Evolutionary conservation across 1,140 invertebrate genomes (phyloP).

Genomic region (Babylonia areolata): DNA sequence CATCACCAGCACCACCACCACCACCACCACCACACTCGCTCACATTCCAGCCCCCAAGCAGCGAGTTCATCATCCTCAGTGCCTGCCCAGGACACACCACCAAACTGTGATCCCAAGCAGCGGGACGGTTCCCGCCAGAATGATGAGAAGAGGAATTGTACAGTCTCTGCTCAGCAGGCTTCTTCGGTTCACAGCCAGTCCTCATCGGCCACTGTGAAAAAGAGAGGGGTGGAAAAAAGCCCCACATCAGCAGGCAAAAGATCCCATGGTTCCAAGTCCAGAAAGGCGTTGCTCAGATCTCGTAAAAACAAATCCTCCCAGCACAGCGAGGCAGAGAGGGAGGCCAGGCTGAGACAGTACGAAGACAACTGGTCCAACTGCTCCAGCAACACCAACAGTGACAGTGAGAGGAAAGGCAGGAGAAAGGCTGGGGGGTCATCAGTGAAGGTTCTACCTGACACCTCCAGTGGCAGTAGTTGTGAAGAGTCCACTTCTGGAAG

Average conservation of each 20-base stretch:
- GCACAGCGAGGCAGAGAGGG: neutral
- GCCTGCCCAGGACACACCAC: neutral
- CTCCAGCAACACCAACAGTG: slow-evolving; percentile 10
- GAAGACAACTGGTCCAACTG: slow-evolving; percentile 30
- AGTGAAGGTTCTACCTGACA: neutral
- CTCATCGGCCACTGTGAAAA: neutral
- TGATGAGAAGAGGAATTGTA: neutral
- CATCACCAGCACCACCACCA: slow-evolving; percentile 35
- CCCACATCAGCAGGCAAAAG: neutral
- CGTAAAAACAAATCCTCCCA: neutral
- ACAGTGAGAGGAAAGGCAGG: slow-evolving; percentile 9
- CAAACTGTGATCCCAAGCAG: neutral
- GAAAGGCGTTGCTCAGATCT: neutral
- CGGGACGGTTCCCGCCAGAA: neutral
- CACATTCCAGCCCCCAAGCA: slow-evolving; percentile 17
- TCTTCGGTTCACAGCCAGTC: neutral
- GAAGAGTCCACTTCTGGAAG: slow-evolving; percentile 53
- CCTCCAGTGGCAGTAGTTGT: slow-evolving; percentile 20
- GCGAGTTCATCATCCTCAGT: neutral
- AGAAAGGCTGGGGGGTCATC: neutral
- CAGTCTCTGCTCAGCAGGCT: neutral
- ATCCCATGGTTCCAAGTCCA: neutral
- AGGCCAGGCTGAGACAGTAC: slow-evolving; percentile 22
- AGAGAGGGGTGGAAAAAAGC: neutral
- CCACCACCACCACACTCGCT: slow-evolving; percentile 20